Conservation (phyloP, 2,113 vertebrate genomes). For the Percina caprodes region DNA sequence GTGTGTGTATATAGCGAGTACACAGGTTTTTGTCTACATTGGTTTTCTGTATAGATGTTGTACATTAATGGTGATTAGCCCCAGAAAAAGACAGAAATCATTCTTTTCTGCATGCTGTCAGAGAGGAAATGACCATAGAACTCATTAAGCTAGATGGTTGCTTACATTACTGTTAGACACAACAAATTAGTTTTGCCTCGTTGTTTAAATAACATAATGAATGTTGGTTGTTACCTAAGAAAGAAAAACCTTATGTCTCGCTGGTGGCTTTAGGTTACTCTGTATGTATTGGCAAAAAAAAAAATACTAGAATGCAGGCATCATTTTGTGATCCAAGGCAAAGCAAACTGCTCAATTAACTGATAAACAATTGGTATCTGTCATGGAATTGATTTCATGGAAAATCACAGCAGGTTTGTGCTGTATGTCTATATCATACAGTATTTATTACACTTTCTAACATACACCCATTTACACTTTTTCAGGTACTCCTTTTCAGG, state of each 20-base stretch:
- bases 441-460: neutral
- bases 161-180: slow-evolving; percentile 30
- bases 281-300: neutral
- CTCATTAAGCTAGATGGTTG: slow-evolving; percentile 37
- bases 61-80: slow-evolving; percentile 18
- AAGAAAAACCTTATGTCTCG: slow-evolving; percentile 12
- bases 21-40: slow-evolving; percentile 29
- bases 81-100: slow-evolving; percentile 15
- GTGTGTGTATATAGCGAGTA: slow-evolving; percentile 1
- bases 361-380: neutral
- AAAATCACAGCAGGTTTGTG: slow-evolving; percentile 8
- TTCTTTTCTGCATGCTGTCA: slow-evolving; percentile 15
- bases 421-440: neutral
- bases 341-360: neutral
- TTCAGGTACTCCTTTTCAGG: too few species aligned
- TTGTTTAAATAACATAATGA: slow-evolving; percentile 33
- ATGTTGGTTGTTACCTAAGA: slow-evolving; percentile 18
- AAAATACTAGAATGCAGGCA: neutral
- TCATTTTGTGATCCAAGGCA: neutral
- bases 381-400: neutral
- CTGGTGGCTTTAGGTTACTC: slow-evolving; percentile 23
- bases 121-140: slow-evolving; percentile 50
- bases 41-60: slow-evolving; percentile 1
- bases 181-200: slow-evolving; percentile 27
- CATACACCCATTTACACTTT: too few species aligned